Percentiles rank a stretch among this genome's conserved stretches.
These are phyloP conservation scores for Elegia similella DNA, from an alignment of 2,888 invertebrate genomes.

Conservation along the genomic window DNA sequence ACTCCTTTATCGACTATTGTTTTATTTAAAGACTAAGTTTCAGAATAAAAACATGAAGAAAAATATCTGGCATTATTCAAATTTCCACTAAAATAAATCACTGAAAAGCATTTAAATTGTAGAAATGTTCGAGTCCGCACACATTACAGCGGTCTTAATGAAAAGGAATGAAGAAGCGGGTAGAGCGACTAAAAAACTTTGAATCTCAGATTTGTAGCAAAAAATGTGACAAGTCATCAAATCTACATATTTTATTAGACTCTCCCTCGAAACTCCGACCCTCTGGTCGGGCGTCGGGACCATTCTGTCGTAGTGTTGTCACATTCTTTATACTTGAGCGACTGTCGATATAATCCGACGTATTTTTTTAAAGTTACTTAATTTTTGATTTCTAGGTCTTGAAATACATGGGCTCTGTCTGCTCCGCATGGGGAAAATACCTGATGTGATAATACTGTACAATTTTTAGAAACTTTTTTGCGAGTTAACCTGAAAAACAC, in stretches of 20 bases:
- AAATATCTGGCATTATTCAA: background rate
- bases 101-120: constrained; percentile 15
- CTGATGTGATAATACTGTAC: no score
- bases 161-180: constrained; percentile 46
- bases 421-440: no score
- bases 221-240: constrained; percentile 82
- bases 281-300: constrained; percentile 63
- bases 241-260: constrained; percentile 81
- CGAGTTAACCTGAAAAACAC: no score
- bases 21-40: no score
- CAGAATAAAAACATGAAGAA: no score
- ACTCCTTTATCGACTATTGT: no score
- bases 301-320: constrained; percentile 55
- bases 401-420: no score
- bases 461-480: no score
- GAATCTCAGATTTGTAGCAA: constrained; percentile 78
- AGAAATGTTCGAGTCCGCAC: constrained; percentile 26
- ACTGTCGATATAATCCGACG: no score
- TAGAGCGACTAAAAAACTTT: constrained; percentile 71
- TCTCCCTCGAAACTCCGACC: constrained; percentile 69
- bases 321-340: background rate
- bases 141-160: constrained; percentile 53
- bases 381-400: no score
- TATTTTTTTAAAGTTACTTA: background rate
- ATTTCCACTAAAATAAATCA: background rate